These are phyloP conservation scores for Cherax destructor DNA, from an alignment of 1,140 invertebrate species.

Conservation along the genomic window DNA sequence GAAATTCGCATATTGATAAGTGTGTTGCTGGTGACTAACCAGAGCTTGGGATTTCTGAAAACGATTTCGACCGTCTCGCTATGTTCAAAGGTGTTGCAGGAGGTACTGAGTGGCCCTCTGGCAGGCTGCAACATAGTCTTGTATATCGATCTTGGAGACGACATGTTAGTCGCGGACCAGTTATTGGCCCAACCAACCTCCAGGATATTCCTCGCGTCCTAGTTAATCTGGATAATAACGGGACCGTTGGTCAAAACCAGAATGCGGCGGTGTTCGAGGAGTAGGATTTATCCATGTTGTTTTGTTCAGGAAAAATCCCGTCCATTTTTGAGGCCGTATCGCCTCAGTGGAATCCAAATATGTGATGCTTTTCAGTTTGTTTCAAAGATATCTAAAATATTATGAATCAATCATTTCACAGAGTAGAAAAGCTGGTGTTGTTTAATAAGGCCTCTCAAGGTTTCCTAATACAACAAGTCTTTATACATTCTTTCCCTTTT, in stretches of 20 bases:
- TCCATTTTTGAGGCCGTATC: constrained; percentile 20
- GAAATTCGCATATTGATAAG: not conserved
- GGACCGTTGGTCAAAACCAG: constrained; percentile 15
- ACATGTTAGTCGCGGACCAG: not conserved
- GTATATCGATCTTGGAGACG: not conserved
- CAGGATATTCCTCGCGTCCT: not conserved
- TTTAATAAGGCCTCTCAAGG: not conserved
- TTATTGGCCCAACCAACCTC: not conserved
- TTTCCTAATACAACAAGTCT: not conserved
- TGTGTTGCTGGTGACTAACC: not conserved
- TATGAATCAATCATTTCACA: not conserved
- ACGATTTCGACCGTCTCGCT: not conserved
- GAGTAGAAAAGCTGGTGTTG: constrained; percentile 10
- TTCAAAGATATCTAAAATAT: not conserved
- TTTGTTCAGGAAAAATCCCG: constrained; percentile 5
- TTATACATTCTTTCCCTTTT: constrained; percentile 29
- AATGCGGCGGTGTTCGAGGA: constrained; percentile 8
- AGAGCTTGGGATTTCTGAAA: not conserved
- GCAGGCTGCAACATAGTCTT: not conserved
- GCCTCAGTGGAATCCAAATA: constrained; percentile 28
- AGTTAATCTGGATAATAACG: constrained; percentile 19
- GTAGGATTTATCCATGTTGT: constrained; percentile 8
- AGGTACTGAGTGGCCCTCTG: not conserved
- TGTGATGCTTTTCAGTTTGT: constrained; percentile 18
- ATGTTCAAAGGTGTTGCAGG: not conserved